These are phyloP conservation scores for Cataglyphis livida DNA, from an alignment of 2,888 invertebrate species.

Conservation along the genomic window DNA sequence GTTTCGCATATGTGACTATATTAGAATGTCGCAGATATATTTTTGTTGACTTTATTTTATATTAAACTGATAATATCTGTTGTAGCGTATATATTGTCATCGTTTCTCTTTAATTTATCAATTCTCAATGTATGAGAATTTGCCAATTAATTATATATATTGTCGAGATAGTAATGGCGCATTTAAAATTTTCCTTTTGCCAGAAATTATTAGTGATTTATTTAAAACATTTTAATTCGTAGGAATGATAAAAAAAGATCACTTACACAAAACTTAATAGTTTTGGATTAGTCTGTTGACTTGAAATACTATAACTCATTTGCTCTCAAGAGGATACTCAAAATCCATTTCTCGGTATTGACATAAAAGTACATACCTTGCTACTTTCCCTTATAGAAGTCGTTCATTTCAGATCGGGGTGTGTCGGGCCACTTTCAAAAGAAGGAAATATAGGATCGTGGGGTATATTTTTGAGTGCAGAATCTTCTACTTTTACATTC, in stretches of 20 bases:
- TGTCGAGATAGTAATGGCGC: not conserved
- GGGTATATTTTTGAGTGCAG: slow-evolving; percentile 21
- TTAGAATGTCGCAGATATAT: not conserved
- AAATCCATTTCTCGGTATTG: slow-evolving; percentile 38
- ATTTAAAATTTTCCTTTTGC: not conserved
- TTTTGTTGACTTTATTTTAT: not conserved
- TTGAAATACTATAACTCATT: not conserved
- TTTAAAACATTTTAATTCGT: slow-evolving; percentile 2
- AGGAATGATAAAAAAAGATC: not conserved
- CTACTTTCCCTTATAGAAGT: not conserved
- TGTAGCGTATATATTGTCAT: not conserved
- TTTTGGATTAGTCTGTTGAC: not conserved
- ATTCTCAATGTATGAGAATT: not conserved
- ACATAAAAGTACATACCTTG: not conserved
- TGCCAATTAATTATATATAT: not conserved
- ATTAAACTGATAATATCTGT: slow-evolving; percentile 20
- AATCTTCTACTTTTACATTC: slow-evolving; percentile 4
- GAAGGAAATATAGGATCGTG: not conserved
- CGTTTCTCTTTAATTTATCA: slow-evolving; percentile 24
- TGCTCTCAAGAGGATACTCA: slow-evolving; percentile 1
- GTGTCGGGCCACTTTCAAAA: slow-evolving; percentile 9
- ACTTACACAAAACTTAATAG: not conserved
- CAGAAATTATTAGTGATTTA: not conserved
- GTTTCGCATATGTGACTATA: not conserved
- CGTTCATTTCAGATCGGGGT: slow-evolving; percentile 6